Conservation (phyloP, 2,797 vertebrate species). For the Graptemys geographica region DNA sequence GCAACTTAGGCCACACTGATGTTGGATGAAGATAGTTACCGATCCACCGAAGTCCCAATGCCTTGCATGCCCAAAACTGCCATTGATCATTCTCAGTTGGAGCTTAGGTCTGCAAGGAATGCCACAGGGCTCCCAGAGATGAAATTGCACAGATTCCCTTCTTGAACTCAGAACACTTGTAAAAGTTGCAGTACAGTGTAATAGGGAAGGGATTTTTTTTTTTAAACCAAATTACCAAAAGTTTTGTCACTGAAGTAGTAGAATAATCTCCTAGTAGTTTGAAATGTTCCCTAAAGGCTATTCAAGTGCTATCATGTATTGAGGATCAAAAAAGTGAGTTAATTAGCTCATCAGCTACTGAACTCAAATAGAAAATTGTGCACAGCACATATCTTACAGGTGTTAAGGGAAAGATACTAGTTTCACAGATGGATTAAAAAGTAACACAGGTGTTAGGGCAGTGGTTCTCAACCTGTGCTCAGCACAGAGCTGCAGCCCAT, state of each 20-base stretch:
- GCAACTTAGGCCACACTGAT: background rate
- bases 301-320: too few species aligned
- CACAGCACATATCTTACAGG: too few species aligned
- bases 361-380: too few species aligned
- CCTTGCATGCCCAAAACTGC: background rate
- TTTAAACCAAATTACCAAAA: background rate
- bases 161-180: background rate
- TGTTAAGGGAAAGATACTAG: too few species aligned
- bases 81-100: background rate
- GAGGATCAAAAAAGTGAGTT: too few species aligned
- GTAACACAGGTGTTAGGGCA: background rate
- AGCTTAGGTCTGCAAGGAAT: background rate
- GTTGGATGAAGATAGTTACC: background rate
- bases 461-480: too few species aligned
- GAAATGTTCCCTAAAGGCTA: too few species aligned
- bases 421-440: too few species aligned
- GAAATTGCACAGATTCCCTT: rapidly evolving
- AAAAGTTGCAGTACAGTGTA: background rate
- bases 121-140: background rate
- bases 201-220: background rate
- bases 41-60: background rate
- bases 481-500: too few species aligned
- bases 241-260: background rate
- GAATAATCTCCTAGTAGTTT: background rate
- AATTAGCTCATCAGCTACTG: too few species aligned